These are phyloP conservation scores for Aythya baeri DNA, from an alignment of 2,113 vertebrate species.

Conservation along the genomic window DNA sequence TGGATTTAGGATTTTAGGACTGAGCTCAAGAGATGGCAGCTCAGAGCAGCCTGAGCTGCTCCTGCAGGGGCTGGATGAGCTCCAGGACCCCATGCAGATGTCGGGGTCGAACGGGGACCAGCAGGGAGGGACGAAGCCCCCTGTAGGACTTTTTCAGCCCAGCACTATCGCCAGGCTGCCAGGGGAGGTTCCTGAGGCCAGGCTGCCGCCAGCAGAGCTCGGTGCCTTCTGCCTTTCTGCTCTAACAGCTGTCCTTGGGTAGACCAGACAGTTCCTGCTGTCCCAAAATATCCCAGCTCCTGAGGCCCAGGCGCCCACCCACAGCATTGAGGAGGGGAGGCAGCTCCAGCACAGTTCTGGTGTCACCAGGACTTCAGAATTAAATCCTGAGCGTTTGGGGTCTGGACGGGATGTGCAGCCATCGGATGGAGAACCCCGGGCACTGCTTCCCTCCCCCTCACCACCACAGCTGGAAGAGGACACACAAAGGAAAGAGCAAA, in stretches of 20 bases:
- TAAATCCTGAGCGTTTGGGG: not conserved
- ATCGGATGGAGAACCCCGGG: accelerated
- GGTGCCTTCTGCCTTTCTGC: not conserved
- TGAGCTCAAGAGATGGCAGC: not conserved
- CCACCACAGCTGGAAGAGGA: not conserved
- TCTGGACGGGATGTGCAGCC: not conserved
- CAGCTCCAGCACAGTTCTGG: not conserved
- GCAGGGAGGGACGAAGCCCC: not conserved
- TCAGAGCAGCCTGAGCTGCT: accelerated
- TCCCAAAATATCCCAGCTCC: not conserved
- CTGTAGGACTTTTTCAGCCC: not conserved
- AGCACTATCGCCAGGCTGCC: not conserved
- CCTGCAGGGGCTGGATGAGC: accelerated
- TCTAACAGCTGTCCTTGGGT: not conserved
- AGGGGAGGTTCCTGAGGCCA: not conserved
- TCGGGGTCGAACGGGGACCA: not conserved
- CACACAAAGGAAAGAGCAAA: not conserved
- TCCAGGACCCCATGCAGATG: not conserved
- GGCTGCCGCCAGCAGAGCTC: not conserved
- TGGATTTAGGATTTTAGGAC: not conserved
- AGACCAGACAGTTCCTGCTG: not conserved
- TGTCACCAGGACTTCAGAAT: not conserved
- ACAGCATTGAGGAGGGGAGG: accelerated
- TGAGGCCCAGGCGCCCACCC: not conserved
- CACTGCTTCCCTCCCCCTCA: not conserved